Base-by-base conservation (phyloP, 2,797 vertebrate genomes). In the Falco peregrinus region DNA sequence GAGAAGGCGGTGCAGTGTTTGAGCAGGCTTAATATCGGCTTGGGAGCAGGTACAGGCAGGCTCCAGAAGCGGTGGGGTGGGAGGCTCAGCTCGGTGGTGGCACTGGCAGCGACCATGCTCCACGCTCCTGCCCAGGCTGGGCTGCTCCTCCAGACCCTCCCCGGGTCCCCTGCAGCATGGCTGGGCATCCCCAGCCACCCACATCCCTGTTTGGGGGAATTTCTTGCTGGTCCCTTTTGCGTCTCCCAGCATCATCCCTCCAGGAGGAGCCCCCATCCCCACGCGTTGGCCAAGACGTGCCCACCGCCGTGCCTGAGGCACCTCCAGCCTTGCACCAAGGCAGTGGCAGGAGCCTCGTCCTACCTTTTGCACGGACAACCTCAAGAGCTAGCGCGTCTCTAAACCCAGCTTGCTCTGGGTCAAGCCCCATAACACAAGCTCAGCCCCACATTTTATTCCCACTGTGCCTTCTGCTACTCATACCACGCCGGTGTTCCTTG, bases 41-140 rank as follows among this genome's bases (percentile, higher is more conserved):
- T 63, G 57, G 88, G 80, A 96, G 96, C 98, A 98, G 98, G 98
- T 97, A 97, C 48, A 43, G 97, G 90, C 98, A 98, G 95, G 98
- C 94, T 97, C 76, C 78, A 39, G 78, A 26, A 39, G 88, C 24
- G 18, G 65, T 61, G 84, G 94, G 89, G 95, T 88, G 93, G 93
- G 86, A 96, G 90, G 79, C 35, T 93, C 88, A 88, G 67, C 89
- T 84, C 35, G 4, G 53, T 26, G 35, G 70, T 29, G 90, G 90
- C 75, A 28, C 9, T 69, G 65, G 78, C 81, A 67, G 73, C 14
- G 9, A 78, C 33, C 6, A 2, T 0, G 0, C 61, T 81, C 29
- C 71, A 54, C 16, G 39, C 63, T 80, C 26, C 78, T 90, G 82
- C 56, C 41, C 1, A 7, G 74, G 57, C 41, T 82, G 53, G 41